These are phyloP conservation scores for Lithophane leautieri DNA, from an alignment of 2,888 invertebrate species.

Conservation along the genomic window DNA sequence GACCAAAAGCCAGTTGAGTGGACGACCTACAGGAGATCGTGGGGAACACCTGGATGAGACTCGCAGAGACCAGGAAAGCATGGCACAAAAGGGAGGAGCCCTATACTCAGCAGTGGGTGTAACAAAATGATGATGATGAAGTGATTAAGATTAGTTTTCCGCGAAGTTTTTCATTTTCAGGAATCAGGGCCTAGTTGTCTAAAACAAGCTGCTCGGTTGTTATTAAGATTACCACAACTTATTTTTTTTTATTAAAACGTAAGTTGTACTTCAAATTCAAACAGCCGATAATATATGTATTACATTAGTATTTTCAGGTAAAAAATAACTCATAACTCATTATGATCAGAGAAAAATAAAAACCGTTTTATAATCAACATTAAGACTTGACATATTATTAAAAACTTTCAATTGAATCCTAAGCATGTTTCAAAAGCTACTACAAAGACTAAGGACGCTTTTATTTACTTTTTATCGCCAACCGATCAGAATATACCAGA, in stretches of 20 bases:
- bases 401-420: conserved; percentile 39
- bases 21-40: no score
- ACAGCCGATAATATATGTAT: neutral
- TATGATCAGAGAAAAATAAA: conserved; percentile 22
- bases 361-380: conserved; percentile 25
- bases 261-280: conserved; percentile 3
- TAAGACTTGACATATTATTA: conserved; percentile 41
- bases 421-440: conserved; percentile 52
- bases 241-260: neutral
- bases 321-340: conserved; percentile 22
- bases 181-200: neutral
- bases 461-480: conserved; percentile 70
- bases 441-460: conserved; percentile 41
- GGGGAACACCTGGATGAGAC: no score
- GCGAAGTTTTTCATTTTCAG: neutral
- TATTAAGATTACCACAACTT: neutral
- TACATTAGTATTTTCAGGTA: conserved; percentile 19
- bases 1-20: no score
- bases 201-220: neutral
- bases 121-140: neutral
- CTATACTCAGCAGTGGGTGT: no score
- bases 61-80: no score
- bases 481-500: conserved; percentile 75
- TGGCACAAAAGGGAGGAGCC: no score
- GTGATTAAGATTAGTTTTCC: neutral